phyloP scores from a whole-genome alignment of 2,888 invertebrate species.

The Cerastis leucographa region DNA sequence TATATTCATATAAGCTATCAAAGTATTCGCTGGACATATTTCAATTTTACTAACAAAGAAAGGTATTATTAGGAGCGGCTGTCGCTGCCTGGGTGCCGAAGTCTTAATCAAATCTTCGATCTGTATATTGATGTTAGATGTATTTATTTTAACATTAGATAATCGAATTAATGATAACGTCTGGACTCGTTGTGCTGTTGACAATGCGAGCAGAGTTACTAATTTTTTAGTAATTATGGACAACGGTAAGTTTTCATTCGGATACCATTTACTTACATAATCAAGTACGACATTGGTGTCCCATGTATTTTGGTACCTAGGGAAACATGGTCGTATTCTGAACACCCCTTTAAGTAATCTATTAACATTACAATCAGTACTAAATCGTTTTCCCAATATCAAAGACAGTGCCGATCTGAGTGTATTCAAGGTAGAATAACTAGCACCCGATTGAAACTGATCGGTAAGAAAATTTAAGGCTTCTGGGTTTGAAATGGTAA shows the following conservation, averaged over 20 bases:
- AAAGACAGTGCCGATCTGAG: not conserved
- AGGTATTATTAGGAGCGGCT: too few species aligned
- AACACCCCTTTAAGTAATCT: not conserved
- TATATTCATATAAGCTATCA: too few species aligned
- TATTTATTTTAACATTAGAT: not conserved
- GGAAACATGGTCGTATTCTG: not conserved
- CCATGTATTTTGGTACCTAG: not conserved
- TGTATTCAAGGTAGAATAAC: not conserved
- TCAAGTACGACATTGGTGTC: not conserved
- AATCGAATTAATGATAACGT: not conserved
- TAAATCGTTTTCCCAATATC: not conserved
- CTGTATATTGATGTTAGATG: not conserved
- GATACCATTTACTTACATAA: not conserved
- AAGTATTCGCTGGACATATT: too few species aligned
- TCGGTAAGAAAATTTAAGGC: not conserved
- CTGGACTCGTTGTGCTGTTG: not conserved
- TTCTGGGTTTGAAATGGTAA: not conserved
- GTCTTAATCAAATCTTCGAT: too few species aligned
- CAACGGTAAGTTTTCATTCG: not conserved
- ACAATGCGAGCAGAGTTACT: slow-evolving; percentile 3
- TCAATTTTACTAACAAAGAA: too few species aligned
- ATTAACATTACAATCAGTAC: not conserved
- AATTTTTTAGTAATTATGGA: not conserved
- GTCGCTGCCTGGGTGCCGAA: too few species aligned
- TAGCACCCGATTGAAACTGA: not conserved